Evolutionary conservation across 1,140 invertebrate species (phyloP), one percentile per base, ranked within the genome.

Genomic region (Magallana gigas): DNA sequence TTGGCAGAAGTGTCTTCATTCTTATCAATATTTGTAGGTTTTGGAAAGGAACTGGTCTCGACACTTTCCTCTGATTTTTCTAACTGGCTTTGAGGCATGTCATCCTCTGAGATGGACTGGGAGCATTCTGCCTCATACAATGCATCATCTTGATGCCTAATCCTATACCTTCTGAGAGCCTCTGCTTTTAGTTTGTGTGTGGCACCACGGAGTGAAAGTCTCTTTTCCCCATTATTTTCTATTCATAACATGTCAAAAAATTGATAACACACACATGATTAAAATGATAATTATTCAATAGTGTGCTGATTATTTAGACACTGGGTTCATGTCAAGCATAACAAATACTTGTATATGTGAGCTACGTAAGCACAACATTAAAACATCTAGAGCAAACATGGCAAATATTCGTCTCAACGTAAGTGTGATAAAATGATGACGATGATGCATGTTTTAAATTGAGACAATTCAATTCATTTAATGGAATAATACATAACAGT

Each of bases 111-210:
- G 68, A 23, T 9, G 36, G 23, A 9, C 68, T 29, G 36, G 8
- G 68, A 23, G 23, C 23, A 36, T 76, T 76, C 23, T 36, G 85
- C 57, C 57, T 85, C 85, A 80, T 82, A 85, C 18, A 76, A 57
- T 12, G 9, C 48, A 59, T 88, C 85, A 80, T 85, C 81, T 14
- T 71, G 68, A 83, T 89, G 88, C 23, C 84, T 88, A 9, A 90
- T 14, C 56, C 85, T 86, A 82, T 92, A 92, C 29, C 91, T 57
- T 57, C 90, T 60, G 11, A 92, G 23, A 2, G 91, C 91, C 81
- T 92, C 91, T 62, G 88, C 88, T 83, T 88, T 88, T 18, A 92
- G 85, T 84, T 92, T 90, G 62, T 80, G 57, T 68, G 91, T 90
- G 14, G 91, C 91, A 36, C 90, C 84, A 23, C 81, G 83, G 9